Evolutionary conservation across 2,113 vertebrate species (phyloP).

Genomic region (Solea solea): DNA sequence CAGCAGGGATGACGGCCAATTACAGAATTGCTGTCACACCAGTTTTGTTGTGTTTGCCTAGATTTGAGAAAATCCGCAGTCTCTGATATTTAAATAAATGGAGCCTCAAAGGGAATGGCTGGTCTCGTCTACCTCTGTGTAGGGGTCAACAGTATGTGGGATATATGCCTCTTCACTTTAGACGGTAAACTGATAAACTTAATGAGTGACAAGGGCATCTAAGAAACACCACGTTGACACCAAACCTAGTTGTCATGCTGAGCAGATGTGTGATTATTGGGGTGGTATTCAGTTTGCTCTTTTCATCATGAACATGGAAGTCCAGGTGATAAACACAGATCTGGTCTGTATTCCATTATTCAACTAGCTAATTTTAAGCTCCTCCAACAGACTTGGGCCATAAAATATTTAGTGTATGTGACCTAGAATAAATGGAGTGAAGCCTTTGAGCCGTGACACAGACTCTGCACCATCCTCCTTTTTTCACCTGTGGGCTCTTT

Average conservation of each 20-base stretch:
- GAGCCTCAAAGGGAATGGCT: neutral
- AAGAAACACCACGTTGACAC: too few species aligned
- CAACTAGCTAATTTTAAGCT: constrained; percentile 54
- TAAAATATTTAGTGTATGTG: constrained; percentile 68
- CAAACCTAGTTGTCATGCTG: too few species aligned
- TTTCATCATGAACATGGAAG: neutral
- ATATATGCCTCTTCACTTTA: neutral
- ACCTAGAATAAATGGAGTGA: constrained; percentile 59
- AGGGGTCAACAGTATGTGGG: too few species aligned
- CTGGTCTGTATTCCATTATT: constrained; percentile 35
- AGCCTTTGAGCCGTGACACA: constrained; percentile 12
- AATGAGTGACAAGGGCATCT: too few species aligned
- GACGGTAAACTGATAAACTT: neutral
- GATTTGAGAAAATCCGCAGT: neutral
- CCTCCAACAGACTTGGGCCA: constrained; percentile 46
- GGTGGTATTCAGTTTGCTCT: too few species aligned
- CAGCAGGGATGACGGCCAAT: too few species aligned
- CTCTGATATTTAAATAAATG: neutral
- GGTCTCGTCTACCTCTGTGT: too few species aligned
- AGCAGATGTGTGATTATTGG: too few species aligned
- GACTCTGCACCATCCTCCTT: neutral
- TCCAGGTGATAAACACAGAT: constrained; percentile 5
- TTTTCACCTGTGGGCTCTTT: too few species aligned
- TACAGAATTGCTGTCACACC: too few species aligned
- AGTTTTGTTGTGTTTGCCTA: neutral